Conservation (phyloP, 2,888 invertebrate species). For the Eupithecia inturbata region DNA sequence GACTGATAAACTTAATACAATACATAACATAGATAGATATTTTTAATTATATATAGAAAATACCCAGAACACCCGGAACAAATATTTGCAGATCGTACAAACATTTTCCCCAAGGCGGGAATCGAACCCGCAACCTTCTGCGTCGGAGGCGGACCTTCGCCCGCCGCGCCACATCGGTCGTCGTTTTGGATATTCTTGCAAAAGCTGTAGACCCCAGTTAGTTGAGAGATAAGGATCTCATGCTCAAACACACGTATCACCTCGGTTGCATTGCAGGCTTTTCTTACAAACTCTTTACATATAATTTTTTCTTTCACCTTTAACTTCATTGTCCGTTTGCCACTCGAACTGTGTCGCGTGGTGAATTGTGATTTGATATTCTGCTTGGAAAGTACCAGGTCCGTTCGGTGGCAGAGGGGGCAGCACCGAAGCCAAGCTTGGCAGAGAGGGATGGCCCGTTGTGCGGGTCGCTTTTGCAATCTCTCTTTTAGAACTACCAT, state of each 20-base stretch:
- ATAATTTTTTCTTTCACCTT: slow-evolving; percentile 45
- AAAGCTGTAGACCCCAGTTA: slow-evolving; percentile 64
- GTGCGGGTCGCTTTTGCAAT: neutral
- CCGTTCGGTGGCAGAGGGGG: slow-evolving; percentile 60
- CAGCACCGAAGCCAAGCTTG: slow-evolving; percentile 45
- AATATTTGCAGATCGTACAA: too few relatives aligned
- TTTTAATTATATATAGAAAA: too few relatives aligned
- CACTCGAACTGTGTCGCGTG: neutral
- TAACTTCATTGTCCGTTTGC: neutral
- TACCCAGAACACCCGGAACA: too few relatives aligned
- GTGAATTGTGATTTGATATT: slow-evolving; percentile 51
- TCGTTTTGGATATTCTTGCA: slow-evolving; percentile 69
- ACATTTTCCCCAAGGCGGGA: too few relatives aligned
- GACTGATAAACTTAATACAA: too few relatives aligned
- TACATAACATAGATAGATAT: too few relatives aligned
- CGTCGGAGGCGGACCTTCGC: too few relatives aligned
- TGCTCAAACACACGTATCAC: slow-evolving; percentile 62
- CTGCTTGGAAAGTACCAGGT: too few relatives aligned
- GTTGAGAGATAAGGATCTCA: slow-evolving; percentile 60
- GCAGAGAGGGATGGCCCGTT: neutral
- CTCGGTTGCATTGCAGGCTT: slow-evolving; percentile 64
- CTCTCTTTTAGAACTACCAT: neutral
- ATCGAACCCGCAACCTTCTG: too few relatives aligned
- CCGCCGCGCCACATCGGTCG: too few relatives aligned
- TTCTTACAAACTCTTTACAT: slow-evolving; percentile 67